These are phyloP conservation scores for Heterohyrax brucei DNA, from an alignment of 2,797 vertebrate species.

Conservation along the genomic window DNA sequence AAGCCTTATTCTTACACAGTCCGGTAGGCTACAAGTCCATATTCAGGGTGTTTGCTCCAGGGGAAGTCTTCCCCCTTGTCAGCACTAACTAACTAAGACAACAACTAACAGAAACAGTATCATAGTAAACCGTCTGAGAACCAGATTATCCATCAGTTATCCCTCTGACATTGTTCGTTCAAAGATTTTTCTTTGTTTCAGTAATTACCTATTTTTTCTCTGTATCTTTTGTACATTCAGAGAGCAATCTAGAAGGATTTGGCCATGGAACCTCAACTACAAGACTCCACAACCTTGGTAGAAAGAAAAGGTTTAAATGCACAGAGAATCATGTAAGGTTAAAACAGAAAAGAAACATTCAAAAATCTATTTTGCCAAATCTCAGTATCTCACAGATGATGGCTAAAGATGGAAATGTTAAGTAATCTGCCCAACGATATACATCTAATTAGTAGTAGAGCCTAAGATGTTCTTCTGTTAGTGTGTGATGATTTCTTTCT, in stretches of 20 bases:
- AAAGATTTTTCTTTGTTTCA: neutral
- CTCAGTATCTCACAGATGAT: slow-evolving; percentile 1
- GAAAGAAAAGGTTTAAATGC: slow-evolving; percentile 43
- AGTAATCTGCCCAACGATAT: slow-evolving; percentile 40
- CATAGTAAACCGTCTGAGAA: slow-evolving; percentile 27
- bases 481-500: neutral
- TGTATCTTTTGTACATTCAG: neutral
- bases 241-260: slow-evolving; percentile 23
- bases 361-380: neutral
- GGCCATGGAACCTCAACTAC: neutral
- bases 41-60: too few species aligned
- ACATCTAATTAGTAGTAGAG: neutral
- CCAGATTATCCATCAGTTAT: neutral
- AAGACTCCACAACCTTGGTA: neutral
- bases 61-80: too few species aligned
- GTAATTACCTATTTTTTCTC: neutral
- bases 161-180: neutral
- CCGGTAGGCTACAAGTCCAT: too few species aligned
- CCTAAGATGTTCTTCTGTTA: slow-evolving; percentile 3
- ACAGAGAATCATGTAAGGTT: neutral
- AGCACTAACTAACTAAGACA: neutral
- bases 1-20: too few species aligned
- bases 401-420: neutral
- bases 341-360: slow-evolving; percentile 38
- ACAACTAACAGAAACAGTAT: neutral